Base-by-base conservation (phyloP, 2,888 invertebrate genomes). In the Polymixis lichenea region DNA sequence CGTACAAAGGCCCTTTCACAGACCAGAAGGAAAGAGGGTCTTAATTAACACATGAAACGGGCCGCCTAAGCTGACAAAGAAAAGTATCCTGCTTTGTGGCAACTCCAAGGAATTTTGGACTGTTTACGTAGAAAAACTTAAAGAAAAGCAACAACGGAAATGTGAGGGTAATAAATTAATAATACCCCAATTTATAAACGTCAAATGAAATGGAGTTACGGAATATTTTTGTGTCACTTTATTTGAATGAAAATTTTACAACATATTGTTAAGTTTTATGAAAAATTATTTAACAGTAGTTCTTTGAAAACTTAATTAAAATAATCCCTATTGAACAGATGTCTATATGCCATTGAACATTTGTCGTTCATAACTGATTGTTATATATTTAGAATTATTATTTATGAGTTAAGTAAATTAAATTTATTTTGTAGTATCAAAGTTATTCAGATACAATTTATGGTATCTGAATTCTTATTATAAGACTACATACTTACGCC, bases 31-130 rank as follows among this genome's bases (percentile, higher is more conserved):
- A 77, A 71, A 78, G 80, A 85, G 77, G 65, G 82, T 32, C 83
- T 80, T 88, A 88, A 90, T 91, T 89, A 91, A 85, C 86, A 89
- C 83, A 81, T 82, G 80, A 85, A 88, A 87, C 77, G 84, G 28
- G 60, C 75, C 75, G 60, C 77, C 82, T 67, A 72, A 77, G 81
- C 75, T 76, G 53, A 83, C 80, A 84, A 87, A 86, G 82, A 85
- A 85, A 75, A 80, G 87, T 84, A 78, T 77, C 82, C 84, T 75
- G 79, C 80, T 82, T 85, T 88, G 77, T 82, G 77, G 65, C 25
- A 28, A 38, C 56, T 62, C 55, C 49, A 62, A 70, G 68, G 51
- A 83, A 71, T 73, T 77, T 46, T 43, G 69, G 9, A 43, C 17
- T 72, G 43, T 43, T 61, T 25, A 9, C 15, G 17, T 5, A 28